Percentiles rank a stretch among this genome's conserved stretches.
Conservation (phyloP, 1,140 invertebrate genomes). For the Colletes gigas region DNA sequence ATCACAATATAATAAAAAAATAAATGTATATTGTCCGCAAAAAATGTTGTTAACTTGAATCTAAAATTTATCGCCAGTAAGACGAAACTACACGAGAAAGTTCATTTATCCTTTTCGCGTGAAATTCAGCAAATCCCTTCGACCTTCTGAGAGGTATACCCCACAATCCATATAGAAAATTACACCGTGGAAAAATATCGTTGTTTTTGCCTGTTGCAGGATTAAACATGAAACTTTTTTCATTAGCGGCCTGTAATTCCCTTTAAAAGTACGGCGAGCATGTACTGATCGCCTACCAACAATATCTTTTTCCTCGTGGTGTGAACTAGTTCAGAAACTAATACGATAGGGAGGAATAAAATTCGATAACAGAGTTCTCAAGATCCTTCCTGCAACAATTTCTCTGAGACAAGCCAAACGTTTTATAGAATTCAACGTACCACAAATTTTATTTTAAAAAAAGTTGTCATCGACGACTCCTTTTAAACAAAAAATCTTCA, state of each 20-base stretch:
- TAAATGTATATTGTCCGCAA: too few relatives aligned
- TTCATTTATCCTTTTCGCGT: not conserved
- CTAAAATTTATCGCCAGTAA: too few relatives aligned
- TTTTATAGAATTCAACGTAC: too few relatives aligned
- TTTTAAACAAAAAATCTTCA: not conserved
- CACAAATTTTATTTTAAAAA: too few relatives aligned
- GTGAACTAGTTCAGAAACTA: conserved; percentile 10
- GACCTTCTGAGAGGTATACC: not conserved
- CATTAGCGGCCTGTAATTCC: conserved; percentile 10
- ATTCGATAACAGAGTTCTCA: conserved; percentile 4
- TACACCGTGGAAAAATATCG: too few relatives aligned
- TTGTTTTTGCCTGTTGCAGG: not conserved
- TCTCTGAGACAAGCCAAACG: not conserved
- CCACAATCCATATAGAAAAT: not conserved
- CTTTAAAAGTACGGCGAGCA: not conserved
- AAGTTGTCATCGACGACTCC: not conserved
- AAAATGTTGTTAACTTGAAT: too few relatives aligned
- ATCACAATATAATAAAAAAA: too few relatives aligned
- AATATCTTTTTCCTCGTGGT: not conserved
- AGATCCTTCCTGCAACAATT: not conserved
- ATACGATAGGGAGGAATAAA: not conserved
- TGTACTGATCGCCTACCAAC: not conserved
- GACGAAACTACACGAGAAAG: not conserved
- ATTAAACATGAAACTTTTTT: conserved; percentile 11
- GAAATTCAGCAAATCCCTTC: not conserved